These are phyloP conservation scores for Sesia bembeciformis DNA, from an alignment of 2,888 invertebrate species.

Conservation along the genomic window DNA sequence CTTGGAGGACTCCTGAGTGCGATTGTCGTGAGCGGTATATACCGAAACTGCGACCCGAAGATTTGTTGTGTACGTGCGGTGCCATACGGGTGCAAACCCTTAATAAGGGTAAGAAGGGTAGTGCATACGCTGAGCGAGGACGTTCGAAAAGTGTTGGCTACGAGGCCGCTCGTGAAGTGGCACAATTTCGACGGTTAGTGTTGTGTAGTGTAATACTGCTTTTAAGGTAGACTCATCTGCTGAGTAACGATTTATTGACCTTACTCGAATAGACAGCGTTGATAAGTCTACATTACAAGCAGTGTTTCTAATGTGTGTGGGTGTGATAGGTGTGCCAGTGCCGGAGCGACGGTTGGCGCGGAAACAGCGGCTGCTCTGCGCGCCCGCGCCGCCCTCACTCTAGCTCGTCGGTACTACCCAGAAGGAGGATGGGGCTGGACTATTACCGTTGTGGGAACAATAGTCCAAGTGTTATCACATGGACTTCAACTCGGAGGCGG, in stretches of 20 bases:
- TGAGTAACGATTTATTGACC: neutral
- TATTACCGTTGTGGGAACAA: conserved; percentile 80
- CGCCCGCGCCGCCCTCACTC: conserved; percentile 77
- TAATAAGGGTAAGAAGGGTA: conserved; percentile 31
- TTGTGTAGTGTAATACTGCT: conserved; percentile 9
- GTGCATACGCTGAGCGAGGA: conserved; percentile 42
- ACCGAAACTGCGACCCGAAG: conserved; percentile 35
- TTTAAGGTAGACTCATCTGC: neutral
- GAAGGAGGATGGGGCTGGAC: conserved; percentile 94
- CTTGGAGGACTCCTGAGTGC: conserved; percentile 57
- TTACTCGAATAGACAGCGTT: neutral
- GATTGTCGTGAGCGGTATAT: conserved; percentile 43
- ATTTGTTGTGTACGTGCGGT: conserved; percentile 58
- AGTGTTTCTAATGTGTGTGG: neutral
- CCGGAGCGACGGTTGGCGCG: conserved; percentile 57
- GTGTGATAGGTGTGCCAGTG: conserved; percentile 64
- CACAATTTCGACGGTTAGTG: conserved; percentile 69
- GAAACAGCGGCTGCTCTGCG: conserved; percentile 66
- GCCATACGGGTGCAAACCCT: conserved; percentile 30
- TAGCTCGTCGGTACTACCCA: conserved; percentile 86
- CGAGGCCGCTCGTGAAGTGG: conserved; percentile 61
- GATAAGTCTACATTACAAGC: neutral
- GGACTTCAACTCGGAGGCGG: conserved; percentile 83
- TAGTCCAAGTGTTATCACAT: conserved; percentile 82
- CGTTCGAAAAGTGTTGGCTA: conserved; percentile 71